phyloP scores from a whole-genome alignment of 2,113 vertebrate genomes.

The Rhinogobius similis region DNA sequence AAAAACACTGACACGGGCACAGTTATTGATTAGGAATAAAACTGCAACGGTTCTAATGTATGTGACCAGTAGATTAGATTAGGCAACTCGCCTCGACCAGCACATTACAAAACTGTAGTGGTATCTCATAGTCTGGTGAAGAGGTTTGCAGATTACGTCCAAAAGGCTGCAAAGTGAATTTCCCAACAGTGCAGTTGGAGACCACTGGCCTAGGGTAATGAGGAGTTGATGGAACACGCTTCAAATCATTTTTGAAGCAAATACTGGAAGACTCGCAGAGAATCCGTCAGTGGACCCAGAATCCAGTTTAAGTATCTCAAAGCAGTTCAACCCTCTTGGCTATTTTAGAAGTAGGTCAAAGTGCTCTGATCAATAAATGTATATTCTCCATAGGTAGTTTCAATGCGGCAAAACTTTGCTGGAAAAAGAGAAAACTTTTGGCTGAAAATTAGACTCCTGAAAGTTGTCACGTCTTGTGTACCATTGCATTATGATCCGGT shows the following conservation, averaged over 20 bases:
- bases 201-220: conserved; percentile 13
- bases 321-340: conserved; percentile 21
- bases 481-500: background rate
- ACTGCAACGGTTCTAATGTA: background rate
- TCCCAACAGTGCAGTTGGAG: conserved; percentile 9
- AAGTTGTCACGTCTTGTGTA: conserved; percentile 1
- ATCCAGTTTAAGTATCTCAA: conserved; percentile 30
- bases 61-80: background rate
- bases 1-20: background rate
- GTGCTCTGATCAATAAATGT: conserved; percentile 42
- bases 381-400: conserved; percentile 27
- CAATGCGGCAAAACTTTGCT: conserved; percentile 12
- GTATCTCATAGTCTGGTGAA: background rate
- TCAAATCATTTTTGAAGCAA: conserved; percentile 38
- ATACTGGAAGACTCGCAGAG: conserved; percentile 34
- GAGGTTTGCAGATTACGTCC: background rate
- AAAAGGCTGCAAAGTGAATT: conserved; percentile 5
- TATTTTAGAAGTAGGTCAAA: conserved; percentile 51
- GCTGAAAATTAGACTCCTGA: conserved; percentile 6
- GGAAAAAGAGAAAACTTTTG: conserved; percentile 21
- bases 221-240: conserved; percentile 22
- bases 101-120: background rate
- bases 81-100: background rate
- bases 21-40: background rate
- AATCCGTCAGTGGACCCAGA: conserved; percentile 32